Percentiles rank a stretch among this genome's conserved stretches.
phyloP scores from a whole-genome alignment of 35 echinoderm and acorn worm genomes.

The Acanthaster planci region DNA sequence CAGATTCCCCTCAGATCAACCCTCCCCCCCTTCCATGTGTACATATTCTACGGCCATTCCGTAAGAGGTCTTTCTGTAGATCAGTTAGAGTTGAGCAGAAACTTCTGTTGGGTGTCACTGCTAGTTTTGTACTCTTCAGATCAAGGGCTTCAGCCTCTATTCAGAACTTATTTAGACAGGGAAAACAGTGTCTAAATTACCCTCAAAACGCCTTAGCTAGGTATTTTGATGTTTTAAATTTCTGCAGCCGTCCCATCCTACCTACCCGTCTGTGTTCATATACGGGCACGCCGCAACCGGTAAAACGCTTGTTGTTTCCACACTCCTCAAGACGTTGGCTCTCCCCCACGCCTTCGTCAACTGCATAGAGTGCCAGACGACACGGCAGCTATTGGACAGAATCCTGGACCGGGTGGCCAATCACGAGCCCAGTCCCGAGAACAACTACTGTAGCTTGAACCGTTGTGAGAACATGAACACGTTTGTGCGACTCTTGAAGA shows the following conservation, averaged over 20 bases:
- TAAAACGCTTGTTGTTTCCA: constrained; percentile 58
- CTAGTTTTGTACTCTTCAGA: no score
- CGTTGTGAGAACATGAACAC: constrained; percentile 85
- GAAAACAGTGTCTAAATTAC: not conserved
- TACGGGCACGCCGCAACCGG: constrained; percentile 90
- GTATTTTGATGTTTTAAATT: constrained; percentile 12
- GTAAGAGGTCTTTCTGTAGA: no score
- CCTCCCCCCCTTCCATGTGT: no score
- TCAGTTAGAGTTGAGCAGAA: no score
- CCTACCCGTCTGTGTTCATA: constrained; percentile 64
- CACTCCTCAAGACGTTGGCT: constrained; percentile 29
- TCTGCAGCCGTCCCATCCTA: constrained; percentile 51
- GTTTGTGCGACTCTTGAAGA: constrained; percentile 80
- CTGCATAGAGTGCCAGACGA: constrained; percentile 87
- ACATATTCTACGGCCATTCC: no score
- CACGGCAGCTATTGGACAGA: constrained; percentile 69
- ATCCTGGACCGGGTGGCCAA: constrained; percentile 79
- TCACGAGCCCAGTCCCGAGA: constrained; percentile 48
- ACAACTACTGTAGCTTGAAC: constrained; percentile 63
- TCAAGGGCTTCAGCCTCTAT: no score
- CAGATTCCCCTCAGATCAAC: no score
- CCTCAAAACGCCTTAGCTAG: not conserved
- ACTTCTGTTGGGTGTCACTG: no score
- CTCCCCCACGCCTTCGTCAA: constrained; percentile 70
- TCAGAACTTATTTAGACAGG: not conserved